Conservation (phyloP, 1,140 invertebrate species). For the Brachionus rubens region DNA sequence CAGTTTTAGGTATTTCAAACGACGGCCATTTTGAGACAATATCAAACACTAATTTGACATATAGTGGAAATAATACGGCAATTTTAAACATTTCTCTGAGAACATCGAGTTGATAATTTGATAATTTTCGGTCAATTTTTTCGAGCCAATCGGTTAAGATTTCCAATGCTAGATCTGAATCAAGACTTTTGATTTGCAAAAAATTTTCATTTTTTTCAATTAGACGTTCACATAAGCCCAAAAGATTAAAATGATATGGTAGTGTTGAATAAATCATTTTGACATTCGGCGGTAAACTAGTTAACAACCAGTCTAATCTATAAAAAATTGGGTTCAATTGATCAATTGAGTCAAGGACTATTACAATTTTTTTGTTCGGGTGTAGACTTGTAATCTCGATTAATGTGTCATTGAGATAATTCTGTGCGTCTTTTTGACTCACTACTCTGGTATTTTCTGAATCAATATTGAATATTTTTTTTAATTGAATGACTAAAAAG, state of each 20-base stretch:
- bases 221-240: conserved; percentile 50
- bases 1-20: neutral
- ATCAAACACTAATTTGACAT: conserved; percentile 33
- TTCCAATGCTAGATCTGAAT: neutral
- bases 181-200: neutral
- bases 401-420: neutral
- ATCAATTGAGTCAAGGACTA: conserved; percentile 55
- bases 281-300: conserved; percentile 53
- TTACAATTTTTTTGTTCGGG: conserved; percentile 50
- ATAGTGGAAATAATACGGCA: conserved; percentile 3
- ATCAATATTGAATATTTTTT: neutral
- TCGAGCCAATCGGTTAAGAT: conserved; percentile 1
- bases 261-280: conserved; percentile 53
- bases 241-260: conserved; percentile 49
- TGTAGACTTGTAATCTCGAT: conserved; percentile 44
- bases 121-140: neutral
- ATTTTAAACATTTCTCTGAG: neutral
- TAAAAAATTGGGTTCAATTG: conserved; percentile 50
- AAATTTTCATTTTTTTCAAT: conserved; percentile 47
- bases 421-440: neutral
- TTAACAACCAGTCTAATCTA: conserved; percentile 55
- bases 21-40: conserved; percentile 24
- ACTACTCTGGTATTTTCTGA: neutral
- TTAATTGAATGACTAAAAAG: neutral
- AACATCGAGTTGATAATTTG: neutral